Evolutionary conservation across 2,888 invertebrate species (phyloP).

Genomic region (Drosophila basisetae): DNA sequence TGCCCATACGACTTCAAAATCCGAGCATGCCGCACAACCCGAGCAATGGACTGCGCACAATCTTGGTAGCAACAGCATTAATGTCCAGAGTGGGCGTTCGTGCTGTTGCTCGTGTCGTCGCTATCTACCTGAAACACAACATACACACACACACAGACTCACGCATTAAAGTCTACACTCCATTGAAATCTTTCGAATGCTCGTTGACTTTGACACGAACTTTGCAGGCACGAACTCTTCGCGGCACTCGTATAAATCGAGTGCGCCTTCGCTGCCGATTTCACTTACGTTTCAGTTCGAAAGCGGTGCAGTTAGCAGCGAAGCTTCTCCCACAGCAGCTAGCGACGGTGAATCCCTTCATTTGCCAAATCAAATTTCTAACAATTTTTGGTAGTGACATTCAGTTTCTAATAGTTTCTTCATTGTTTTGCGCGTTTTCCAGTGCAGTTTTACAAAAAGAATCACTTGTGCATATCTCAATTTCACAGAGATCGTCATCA

Average conservation of each 20-base stretch:
- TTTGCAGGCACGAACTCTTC: slow-evolving; percentile 30
- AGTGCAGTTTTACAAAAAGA: slow-evolving; percentile 37
- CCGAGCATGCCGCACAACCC: slow-evolving; percentile 1
- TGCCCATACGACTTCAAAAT: slow-evolving; percentile 52
- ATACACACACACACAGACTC: slow-evolving; percentile 17
- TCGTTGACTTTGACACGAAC: slow-evolving; percentile 56
- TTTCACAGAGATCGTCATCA: not conserved
- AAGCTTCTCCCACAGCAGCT: slow-evolving; percentile 18
- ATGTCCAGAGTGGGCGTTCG: slow-evolving; percentile 54
- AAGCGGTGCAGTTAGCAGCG: slow-evolving; percentile 77
- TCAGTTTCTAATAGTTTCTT: slow-evolving; percentile 15
- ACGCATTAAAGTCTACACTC: slow-evolving; percentile 10
- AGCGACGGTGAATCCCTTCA: slow-evolving; percentile 63
- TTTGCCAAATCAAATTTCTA: slow-evolving; percentile 15
- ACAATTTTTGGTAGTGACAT: slow-evolving; percentile 34
- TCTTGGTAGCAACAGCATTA: slow-evolving; percentile 40
- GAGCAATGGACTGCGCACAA: slow-evolving; percentile 72
- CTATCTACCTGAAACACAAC: slow-evolving; percentile 48
- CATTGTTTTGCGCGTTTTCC: slow-evolving; percentile 42
- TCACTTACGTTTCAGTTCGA: slow-evolving; percentile 82
- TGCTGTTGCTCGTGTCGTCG: slow-evolving; percentile 41
- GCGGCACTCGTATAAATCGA: slow-evolving; percentile 78
- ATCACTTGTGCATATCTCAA: slow-evolving; percentile 6
- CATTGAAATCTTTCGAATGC: slow-evolving; percentile 79
- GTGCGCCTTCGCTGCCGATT: slow-evolving; percentile 70